Evolutionary conservation across 2,113 vertebrate genomes (phyloP).

Genomic region (Eidolon helvum): DNA sequence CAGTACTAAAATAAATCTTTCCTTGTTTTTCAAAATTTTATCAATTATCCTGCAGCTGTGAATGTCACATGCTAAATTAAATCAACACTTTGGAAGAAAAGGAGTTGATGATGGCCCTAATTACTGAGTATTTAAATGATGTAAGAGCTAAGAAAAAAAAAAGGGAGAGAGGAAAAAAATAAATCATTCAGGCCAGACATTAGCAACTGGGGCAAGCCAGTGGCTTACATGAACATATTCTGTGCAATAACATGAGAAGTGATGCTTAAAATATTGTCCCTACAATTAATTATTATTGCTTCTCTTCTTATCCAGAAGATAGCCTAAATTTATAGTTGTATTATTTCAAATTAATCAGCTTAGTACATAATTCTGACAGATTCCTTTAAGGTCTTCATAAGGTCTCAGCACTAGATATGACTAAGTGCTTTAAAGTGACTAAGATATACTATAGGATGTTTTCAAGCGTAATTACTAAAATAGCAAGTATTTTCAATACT

Average conservation of each 20-base stretch:
- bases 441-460: background rate
- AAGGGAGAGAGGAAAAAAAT: conserved; percentile 16
- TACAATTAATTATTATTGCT: background rate
- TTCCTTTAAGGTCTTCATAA: background rate
- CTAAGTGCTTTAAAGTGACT: background rate
- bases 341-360: background rate
- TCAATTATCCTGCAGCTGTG: conserved; percentile 68
- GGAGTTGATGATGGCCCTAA: conserved; percentile 51
- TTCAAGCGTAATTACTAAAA: background rate
- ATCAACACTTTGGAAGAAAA: conserved; percentile 48
- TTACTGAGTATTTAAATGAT: conserved; percentile 47
- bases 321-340: background rate
- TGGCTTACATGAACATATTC: conserved; percentile 10
- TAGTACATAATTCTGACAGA: background rate
- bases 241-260: background rate
- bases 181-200: background rate
- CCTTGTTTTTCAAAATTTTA: conserved; percentile 21
- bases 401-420: background rate
- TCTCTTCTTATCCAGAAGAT: background rate
- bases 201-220: conserved; percentile 38
- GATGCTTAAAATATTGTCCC: conserved; percentile 22
- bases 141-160: background rate
- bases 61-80: conserved; percentile 43
- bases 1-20: conserved; percentile 55
- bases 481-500: background rate